These are phyloP conservation scores for Coracias cyanogaster DNA, from an alignment of 2,797 vertebrate genomes.

Conservation along the genomic window DNA sequence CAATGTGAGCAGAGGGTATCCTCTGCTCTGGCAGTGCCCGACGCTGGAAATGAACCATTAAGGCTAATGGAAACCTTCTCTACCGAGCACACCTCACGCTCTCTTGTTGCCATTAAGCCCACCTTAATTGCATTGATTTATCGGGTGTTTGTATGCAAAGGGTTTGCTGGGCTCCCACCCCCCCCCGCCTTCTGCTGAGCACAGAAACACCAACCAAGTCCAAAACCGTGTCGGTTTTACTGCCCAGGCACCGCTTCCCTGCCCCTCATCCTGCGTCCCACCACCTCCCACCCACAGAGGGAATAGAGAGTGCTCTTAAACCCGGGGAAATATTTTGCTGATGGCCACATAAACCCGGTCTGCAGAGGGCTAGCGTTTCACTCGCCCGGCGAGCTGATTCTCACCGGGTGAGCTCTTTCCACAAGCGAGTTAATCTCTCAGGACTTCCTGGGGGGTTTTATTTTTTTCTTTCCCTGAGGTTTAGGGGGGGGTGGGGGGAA, in stretches of 20 bases:
- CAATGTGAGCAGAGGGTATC: neutral
- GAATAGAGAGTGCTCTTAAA: neutral
- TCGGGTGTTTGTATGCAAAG: neutral
- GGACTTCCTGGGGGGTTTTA: neutral
- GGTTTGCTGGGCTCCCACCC: too few species aligned
- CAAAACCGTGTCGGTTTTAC: neutral
- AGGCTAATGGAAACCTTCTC: neutral
- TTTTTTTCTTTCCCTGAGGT: too few species aligned
- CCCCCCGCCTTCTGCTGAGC: neutral
- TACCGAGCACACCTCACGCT: neutral
- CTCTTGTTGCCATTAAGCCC: neutral
- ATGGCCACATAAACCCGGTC: neutral
- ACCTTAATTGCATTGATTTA: slow-evolving; percentile 14
- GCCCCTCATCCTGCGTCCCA: neutral
- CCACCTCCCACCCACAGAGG: neutral
- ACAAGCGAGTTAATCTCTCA: neutral
- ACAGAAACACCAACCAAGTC: rapidly evolving
- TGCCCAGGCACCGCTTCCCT: neutral
- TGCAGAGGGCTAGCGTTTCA: neutral
- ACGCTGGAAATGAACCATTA: neutral
- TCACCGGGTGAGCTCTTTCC: neutral
- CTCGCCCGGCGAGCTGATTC: neutral
- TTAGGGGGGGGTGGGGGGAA: neutral
- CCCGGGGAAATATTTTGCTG: neutral
- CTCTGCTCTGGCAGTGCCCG: neutral